phyloP scores from a whole-genome alignment of 2,888 invertebrate species.

The Lutraria lutraria region DNA sequence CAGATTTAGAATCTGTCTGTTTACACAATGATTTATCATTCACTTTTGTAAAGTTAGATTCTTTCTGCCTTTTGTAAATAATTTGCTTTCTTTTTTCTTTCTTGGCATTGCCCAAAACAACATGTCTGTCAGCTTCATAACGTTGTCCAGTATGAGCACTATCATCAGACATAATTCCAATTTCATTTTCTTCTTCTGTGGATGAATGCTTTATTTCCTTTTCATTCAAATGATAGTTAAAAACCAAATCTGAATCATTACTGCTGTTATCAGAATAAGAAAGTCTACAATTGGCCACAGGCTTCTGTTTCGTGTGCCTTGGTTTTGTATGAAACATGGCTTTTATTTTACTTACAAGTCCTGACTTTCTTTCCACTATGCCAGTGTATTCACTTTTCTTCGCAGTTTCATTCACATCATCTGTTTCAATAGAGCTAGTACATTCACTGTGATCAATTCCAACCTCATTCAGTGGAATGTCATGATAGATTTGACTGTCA shows the following conservation, averaged over 20 bases:
- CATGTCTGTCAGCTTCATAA: constrained; percentile 41
- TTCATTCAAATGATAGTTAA: background rate
- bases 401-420: background rate
- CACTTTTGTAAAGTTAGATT: background rate
- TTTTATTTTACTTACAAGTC: constrained; percentile 46
- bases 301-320: constrained; percentile 20
- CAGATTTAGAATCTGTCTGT: background rate
- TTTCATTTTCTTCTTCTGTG: constrained; percentile 32
- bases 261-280: constrained; percentile 44
- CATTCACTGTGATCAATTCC: background rate
- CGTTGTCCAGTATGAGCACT: constrained; percentile 17
- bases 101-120: constrained; percentile 29
- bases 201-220: constrained; percentile 13
- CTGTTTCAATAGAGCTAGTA: background rate
- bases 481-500: constrained; percentile 2
- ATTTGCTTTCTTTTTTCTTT: background rate
- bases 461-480: background rate
- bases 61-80: constrained; percentile 6
- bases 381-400: background rate
- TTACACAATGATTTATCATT: background rate
- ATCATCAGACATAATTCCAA: constrained; percentile 38
- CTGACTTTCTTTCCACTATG: constrained; percentile 1
- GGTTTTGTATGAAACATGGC: constrained; percentile 32
- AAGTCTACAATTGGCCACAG: constrained; percentile 6
- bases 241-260: constrained; percentile 35